Percentiles rank a stretch among this genome's conserved stretches.
Evolutionary conservation across 2,113 vertebrate genomes (phyloP).

Genomic region (Carassius gibelio): DNA sequence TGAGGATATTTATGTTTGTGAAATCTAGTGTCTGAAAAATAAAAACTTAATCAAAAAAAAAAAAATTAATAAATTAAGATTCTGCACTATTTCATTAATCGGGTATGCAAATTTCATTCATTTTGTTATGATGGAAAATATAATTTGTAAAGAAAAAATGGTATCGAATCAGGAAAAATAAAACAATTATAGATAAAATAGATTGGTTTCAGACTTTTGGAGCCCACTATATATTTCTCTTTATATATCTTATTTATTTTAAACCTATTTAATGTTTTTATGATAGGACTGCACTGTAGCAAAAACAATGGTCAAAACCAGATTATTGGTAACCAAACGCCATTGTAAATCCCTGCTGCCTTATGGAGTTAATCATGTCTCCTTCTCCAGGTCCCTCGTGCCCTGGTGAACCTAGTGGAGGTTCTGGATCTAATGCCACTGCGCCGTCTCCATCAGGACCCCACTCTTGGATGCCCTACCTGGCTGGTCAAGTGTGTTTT

Average conservation of each 20-base stretch:
- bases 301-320: background rate
- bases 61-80: background rate
- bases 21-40: background rate
- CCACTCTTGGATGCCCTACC: slow-evolving; percentile 77
- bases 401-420: slow-evolving; percentile 86
- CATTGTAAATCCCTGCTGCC: background rate
- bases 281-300: too few relatives aligned
- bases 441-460: slow-evolving; percentile 77
- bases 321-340: background rate
- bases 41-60: background rate
- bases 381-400: slow-evolving; percentile 82
- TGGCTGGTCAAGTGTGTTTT: slow-evolving; percentile 71
- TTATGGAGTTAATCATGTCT: background rate
- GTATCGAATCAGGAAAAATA: too few relatives aligned
- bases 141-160: too few relatives aligned
- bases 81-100: background rate
- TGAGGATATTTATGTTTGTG: background rate
- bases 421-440: slow-evolving; percentile 74
- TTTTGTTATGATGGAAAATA: too few relatives aligned
- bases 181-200: too few relatives aligned
- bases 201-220: too few relatives aligned
- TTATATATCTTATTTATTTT: too few relatives aligned
- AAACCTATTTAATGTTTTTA: too few relatives aligned
- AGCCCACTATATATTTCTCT: too few relatives aligned
- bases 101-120: too few relatives aligned